phyloP scores from a whole-genome alignment of 2,888 invertebrate species.

The Apamea anceps region DNA sequence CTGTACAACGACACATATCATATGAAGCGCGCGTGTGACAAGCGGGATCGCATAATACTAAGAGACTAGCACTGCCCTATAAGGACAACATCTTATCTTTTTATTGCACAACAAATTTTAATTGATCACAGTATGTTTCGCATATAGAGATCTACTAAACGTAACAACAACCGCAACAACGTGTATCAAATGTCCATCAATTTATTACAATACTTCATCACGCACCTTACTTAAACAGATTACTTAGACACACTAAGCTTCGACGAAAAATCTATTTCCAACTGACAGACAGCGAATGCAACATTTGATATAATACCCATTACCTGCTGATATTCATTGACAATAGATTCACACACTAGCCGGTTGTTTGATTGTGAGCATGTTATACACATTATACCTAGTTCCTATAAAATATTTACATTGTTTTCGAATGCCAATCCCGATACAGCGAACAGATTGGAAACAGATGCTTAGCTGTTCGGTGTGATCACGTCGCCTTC shows the following conservation, averaged over 20 bases:
- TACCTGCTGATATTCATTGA: constrained; percentile 56
- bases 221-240: constrained; percentile 60
- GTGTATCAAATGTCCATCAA: constrained; percentile 64
- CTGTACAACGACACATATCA: constrained; percentile 76
- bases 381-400: constrained; percentile 75
- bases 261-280: constrained; percentile 54
- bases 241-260: constrained; percentile 59
- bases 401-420: constrained; percentile 75
- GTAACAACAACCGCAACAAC: constrained; percentile 67
- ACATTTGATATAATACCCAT: constrained; percentile 51
- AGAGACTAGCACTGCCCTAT: constrained; percentile 77
- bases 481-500: constrained; percentile 64
- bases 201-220: constrained; percentile 50
- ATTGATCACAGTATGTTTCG: constrained; percentile 83
- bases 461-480: constrained; percentile 58
- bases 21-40: constrained; percentile 69
- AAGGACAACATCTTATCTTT: constrained; percentile 71
- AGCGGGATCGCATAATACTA: constrained; percentile 71
- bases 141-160: constrained; percentile 81
- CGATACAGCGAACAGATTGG: constrained; percentile 61
- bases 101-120: constrained; percentile 85
- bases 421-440: constrained; percentile 66
- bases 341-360: constrained; percentile 63
- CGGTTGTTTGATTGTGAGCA: constrained; percentile 67
- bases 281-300: constrained; percentile 51